Conservation (phyloP, 2,113 vertebrate species). For the Petroica traversi region DNA sequence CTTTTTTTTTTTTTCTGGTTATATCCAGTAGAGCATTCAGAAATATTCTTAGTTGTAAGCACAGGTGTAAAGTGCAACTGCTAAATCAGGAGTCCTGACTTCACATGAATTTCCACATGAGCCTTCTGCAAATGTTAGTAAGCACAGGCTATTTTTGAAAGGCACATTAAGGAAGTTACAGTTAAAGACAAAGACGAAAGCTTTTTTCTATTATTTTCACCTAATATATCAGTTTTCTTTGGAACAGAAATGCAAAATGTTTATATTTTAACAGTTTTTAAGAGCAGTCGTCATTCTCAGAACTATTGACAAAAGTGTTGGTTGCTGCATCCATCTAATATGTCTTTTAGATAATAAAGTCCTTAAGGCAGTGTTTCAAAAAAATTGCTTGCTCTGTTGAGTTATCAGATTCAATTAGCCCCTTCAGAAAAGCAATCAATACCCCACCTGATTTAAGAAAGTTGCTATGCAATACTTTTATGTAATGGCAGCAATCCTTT, state of each 20-base stretch:
- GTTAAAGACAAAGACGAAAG: background rate
- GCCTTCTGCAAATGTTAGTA: constrained; percentile 3
- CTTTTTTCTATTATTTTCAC: background rate
- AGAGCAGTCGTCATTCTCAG: background rate
- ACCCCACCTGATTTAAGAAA: constrained; percentile 3
- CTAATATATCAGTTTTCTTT: background rate
- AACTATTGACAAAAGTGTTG: background rate
- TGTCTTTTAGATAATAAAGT: background rate
- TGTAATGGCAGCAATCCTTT: background rate
- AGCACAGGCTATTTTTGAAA: background rate
- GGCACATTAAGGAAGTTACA: background rate
- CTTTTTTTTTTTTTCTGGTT: background rate
- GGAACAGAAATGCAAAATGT: background rate
- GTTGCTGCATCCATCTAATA: background rate
- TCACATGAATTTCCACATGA: background rate
- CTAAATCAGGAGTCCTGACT: background rate
- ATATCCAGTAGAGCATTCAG: background rate
- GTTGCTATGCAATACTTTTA: background rate
- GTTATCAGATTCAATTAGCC: constrained; percentile 40
- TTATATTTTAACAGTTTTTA: background rate
- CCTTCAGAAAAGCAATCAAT: constrained; percentile 4
- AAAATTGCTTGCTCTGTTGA: constrained; percentile 5
- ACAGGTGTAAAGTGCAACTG: background rate
- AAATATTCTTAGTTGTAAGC: background rate
- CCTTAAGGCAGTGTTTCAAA: background rate